These are phyloP conservation scores for Actinemys pallida DNA, from an alignment of 2,113 vertebrate species.

Conservation along the genomic window DNA sequence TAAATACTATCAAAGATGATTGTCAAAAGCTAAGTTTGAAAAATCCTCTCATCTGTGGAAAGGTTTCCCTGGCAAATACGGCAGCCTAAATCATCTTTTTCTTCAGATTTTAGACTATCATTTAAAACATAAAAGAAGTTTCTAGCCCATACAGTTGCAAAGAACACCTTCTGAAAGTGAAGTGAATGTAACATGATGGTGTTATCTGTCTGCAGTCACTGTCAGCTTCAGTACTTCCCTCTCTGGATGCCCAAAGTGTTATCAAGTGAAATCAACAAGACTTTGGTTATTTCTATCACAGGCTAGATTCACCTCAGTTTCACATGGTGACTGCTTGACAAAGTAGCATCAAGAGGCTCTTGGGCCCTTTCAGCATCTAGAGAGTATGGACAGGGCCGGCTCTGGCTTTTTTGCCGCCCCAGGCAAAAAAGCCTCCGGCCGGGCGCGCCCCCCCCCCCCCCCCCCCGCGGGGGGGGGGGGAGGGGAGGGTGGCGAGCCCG, in stretches of 20 bases:
- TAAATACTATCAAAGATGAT: background rate
- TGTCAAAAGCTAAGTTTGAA: background rate
- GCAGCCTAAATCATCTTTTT: background rate
- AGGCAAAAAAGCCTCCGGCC: too few relatives aligned
- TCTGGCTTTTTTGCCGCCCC: too few relatives aligned
- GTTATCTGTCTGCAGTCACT: background rate
- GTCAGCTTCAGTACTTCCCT: background rate
- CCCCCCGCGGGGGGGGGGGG: too few relatives aligned
- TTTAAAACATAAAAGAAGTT: background rate
- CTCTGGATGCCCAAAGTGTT: background rate
- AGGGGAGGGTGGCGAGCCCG: too few relatives aligned
- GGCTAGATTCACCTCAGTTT: background rate
- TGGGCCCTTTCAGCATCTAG: background rate
- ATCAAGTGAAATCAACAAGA: background rate
- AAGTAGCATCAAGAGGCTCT: background rate
- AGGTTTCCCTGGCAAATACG: background rate
- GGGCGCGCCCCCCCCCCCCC: too few relatives aligned
- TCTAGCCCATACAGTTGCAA: background rate
- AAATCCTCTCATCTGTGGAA: background rate
- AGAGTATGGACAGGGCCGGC: background rate
- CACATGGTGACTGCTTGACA: background rate
- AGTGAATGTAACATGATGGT: accelerated
- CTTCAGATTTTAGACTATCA: background rate
- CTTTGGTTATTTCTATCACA: background rate
- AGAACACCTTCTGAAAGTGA: background rate